phyloP scores from a whole-genome alignment of 2,113 vertebrate genomes.

The Lophochroa leadbeateri region DNA sequence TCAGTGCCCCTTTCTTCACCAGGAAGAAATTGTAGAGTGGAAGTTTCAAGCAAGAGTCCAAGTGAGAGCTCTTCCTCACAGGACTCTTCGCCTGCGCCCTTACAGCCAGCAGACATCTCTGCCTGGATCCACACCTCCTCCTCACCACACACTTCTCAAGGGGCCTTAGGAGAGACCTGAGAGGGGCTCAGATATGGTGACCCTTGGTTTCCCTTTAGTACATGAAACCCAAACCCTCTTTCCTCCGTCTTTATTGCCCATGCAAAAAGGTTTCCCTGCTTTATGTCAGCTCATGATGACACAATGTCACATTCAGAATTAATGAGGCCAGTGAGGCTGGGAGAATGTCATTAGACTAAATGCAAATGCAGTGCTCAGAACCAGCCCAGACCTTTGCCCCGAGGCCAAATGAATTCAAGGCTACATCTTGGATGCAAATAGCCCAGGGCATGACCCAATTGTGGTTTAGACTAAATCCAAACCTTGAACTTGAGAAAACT shows the following conservation, averaged over 20 bases:
- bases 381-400: not conserved
- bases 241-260: not conserved
- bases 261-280: not conserved
- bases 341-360: conserved; percentile 34
- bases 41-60: not conserved
- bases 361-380: conserved; percentile 32
- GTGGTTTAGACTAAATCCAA: conserved; percentile 43
- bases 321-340: not conserved
- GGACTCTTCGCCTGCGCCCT: fast-evolving
- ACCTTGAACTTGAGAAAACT: conserved; percentile 35
- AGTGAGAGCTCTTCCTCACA: not conserved
- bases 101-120: not conserved
- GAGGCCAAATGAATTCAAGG: conserved; percentile 1
- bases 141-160: not conserved
- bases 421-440: conserved; percentile 14
- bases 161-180: not conserved
- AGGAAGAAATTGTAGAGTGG: not conserved
- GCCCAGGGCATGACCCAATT: not conserved
- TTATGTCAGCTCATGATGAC: conserved; percentile 25
- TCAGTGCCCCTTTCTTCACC: not conserved
- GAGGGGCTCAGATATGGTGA: not conserved
- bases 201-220: not conserved
- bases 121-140: not conserved
- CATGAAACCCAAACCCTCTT: not conserved
- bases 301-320: conserved; percentile 43